A percentile compares a stretch with the other conserved stretches of the same genome.
phyloP scores from a whole-genome alignment of 2,888 invertebrate species.

The Onthophagus sagittarius region DNA sequence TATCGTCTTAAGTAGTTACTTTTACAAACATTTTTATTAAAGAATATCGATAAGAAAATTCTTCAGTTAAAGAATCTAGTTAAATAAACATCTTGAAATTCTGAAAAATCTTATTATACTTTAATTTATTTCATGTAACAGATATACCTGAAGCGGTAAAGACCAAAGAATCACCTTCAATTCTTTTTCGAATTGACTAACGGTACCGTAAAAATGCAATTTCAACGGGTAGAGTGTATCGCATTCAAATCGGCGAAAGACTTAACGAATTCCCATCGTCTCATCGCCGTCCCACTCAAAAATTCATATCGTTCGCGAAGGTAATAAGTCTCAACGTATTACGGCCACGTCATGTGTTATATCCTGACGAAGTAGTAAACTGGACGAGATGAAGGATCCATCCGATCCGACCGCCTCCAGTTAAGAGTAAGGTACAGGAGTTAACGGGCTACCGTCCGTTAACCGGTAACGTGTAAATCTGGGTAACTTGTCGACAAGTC shows the following conservation, averaged over 20 bases:
- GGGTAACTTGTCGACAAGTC: background rate
- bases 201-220: background rate
- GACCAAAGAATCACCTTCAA: background rate
- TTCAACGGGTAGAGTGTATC: background rate
- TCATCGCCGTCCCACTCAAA: background rate
- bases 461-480: background rate
- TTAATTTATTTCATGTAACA: too few relatives aligned
- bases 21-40: too few relatives aligned
- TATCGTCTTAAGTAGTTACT: too few relatives aligned
- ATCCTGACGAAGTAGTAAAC: background rate
- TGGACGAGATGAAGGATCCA: background rate
- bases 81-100: too few relatives aligned
- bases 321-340: background rate
- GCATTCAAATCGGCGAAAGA: background rate
- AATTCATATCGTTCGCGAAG: background rate
- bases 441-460: background rate
- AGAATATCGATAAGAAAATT: too few relatives aligned
- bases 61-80: too few relatives aligned
- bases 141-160: background rate
- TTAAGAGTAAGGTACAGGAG: background rate
- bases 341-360: background rate
- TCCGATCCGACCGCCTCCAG: background rate
- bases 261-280: background rate
- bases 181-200: background rate
- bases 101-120: too few relatives aligned